These are phyloP conservation scores for Dromococcyx pavoninus DNA, from an alignment of 2,797 vertebrate species.

Conservation along the genomic window DNA sequence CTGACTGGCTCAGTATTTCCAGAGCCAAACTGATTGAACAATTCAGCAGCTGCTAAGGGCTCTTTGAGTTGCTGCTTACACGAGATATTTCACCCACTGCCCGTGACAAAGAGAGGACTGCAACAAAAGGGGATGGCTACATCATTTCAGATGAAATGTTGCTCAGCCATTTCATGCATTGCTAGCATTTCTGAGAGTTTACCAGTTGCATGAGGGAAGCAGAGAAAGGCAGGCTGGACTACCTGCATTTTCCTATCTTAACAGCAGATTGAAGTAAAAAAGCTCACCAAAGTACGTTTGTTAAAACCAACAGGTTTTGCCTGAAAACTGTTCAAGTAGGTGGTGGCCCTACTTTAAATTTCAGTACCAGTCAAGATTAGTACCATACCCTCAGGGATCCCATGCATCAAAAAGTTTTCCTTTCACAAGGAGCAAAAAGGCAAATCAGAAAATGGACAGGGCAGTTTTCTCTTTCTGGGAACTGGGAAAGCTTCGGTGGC, in stretches of 20 bases:
- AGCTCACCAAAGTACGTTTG: fast-evolving
- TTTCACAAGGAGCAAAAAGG: background rate
- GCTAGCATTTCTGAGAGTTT: background rate
- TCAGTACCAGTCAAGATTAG: background rate
- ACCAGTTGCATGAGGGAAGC: background rate
- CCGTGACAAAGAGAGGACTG: background rate
- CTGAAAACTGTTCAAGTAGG: background rate
- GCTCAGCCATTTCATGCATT: background rate
- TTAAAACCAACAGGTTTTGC: background rate
- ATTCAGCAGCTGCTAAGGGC: background rate
- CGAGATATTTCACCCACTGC: background rate
- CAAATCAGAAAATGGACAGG: background rate
- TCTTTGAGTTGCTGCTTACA: background rate
- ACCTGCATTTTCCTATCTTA: background rate
- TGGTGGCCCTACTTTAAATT: background rate
- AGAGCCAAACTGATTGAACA: background rate
- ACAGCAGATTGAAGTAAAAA: background rate
- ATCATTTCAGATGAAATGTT: background rate
- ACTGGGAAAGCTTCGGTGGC: background rate
- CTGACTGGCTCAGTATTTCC: background rate
- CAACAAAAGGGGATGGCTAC: background rate
- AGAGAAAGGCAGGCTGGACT: background rate
- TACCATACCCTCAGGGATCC: background rate
- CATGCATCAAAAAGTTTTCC: background rate
- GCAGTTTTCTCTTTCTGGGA: background rate